A percentile compares a stretch with the other conserved stretches of the same genome.
Conservation (phyloP, 2,113 vertebrate genomes). For the Planiliza haematocheilus region DNA sequence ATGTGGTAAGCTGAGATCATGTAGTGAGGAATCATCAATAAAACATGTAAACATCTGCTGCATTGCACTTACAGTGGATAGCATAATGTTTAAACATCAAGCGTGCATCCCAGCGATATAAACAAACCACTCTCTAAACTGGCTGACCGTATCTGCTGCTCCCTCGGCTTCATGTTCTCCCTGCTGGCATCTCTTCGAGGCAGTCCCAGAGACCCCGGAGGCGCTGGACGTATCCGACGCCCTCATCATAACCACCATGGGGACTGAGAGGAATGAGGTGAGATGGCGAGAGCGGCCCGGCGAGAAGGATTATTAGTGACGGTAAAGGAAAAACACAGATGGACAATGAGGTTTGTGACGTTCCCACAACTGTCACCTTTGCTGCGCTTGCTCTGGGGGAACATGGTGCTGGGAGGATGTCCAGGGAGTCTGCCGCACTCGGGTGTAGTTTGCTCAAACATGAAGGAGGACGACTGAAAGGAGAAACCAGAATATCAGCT, state of each 20-base stretch:
- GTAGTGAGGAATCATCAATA: slow-evolving; percentile 9
- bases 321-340: slow-evolving; percentile 23
- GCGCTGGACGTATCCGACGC: slow-evolving; percentile 81
- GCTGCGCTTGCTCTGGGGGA: slow-evolving; percentile 48
- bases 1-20: slow-evolving; percentile 85
- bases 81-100: no score
- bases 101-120: not conserved
- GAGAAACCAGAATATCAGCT: not conserved
- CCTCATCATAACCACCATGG: slow-evolving; percentile 77
- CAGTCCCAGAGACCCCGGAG: slow-evolving; percentile 65
- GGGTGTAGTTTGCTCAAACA: slow-evolving; percentile 67
- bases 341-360: slow-evolving; percentile 36
- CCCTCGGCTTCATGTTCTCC: slow-evolving; percentile 84
- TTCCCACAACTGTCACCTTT: slow-evolving; percentile 65
- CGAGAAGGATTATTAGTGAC: slow-evolving; percentile 21
- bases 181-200: slow-evolving; percentile 78
- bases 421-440: slow-evolving; percentile 65
- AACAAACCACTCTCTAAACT: not conserved
- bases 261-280: slow-evolving; percentile 82
- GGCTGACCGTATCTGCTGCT: slow-evolving; percentile 85
- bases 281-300: slow-evolving; percentile 34
- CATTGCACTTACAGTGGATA: no score
- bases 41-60: not conserved
- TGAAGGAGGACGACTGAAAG: slow-evolving; percentile 49
- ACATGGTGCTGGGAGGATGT: slow-evolving; percentile 39